Percentiles rank a stretch among this genome's conserved stretches.
These are phyloP conservation scores for Zonitis immaculata DNA, from an alignment of 2,888 invertebrate species.

Conservation along the genomic window DNA sequence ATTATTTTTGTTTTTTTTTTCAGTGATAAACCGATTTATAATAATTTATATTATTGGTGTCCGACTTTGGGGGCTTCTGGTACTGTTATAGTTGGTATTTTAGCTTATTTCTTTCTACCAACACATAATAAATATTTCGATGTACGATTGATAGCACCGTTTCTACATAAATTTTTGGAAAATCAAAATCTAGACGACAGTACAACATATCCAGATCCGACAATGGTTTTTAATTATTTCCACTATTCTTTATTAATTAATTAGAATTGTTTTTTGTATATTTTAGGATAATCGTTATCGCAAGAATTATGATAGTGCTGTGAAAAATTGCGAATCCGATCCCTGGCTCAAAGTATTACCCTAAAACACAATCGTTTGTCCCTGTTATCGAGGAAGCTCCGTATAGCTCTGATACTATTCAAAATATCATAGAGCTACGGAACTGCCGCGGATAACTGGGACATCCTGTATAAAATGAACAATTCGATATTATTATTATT, in stretches of 20 bases:
- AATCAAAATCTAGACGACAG: neutral
- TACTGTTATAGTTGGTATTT: neutral
- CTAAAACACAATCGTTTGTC: neutral
- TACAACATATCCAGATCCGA: neutral
- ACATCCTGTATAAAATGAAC: too few species aligned
- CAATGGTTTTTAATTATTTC: neutral
- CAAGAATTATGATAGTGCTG: neutral
- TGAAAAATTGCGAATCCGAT: neutral
- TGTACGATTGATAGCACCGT: neutral
- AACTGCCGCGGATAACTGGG: too few species aligned
- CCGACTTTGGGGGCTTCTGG: neutral
- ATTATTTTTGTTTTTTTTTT: neutral
- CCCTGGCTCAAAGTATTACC: neutral
- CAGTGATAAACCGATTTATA: neutral
- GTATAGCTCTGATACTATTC: too few species aligned
- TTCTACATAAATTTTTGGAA: neutral
- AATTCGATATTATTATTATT: too few species aligned
- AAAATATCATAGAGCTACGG: too few species aligned
- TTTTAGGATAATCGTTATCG: neutral
- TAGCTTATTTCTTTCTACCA: neutral
- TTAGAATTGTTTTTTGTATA: neutral
- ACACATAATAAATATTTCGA: neutral
- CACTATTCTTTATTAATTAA: neutral
- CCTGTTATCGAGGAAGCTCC: too few species aligned
- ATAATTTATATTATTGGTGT: conserved; percentile 1